Percentiles rank a stretch among this genome's conserved stretches.
These are phyloP conservation scores for Halocaridina rubra DNA, from an alignment of 2,888 invertebrate species.

Conservation along the genomic window DNA sequence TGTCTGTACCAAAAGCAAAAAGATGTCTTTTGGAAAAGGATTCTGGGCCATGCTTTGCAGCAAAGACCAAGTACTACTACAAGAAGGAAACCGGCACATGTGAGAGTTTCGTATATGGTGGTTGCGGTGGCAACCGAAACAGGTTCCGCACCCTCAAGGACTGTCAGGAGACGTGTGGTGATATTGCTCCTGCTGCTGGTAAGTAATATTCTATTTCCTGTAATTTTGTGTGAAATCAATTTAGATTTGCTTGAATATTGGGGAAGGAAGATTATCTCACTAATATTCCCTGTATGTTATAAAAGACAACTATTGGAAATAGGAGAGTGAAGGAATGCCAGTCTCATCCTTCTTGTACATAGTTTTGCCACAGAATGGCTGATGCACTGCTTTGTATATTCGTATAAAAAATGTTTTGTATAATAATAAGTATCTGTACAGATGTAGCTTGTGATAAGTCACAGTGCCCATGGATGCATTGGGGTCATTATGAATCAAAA, in stretches of 20 bases:
- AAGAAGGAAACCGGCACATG: neutral
- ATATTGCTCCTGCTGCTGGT: conserved; percentile 26
- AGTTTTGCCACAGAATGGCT: neutral
- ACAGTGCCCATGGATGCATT: conserved; percentile 35
- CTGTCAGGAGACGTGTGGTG: conserved; percentile 32
- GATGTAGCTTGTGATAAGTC: neutral
- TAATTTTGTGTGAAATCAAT: no score
- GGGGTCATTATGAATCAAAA: conserved; percentile 46
- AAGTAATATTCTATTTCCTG: no score
- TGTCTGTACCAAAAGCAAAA: no score
- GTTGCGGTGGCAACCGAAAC: conserved; percentile 39
- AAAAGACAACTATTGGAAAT: neutral
- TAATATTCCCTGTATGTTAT: neutral
- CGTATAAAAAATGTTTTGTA: no score
- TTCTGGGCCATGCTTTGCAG: neutral
- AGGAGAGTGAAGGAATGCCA: neutral
- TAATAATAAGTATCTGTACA: no score
- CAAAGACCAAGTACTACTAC: conserved; percentile 3
- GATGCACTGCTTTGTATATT: no score
- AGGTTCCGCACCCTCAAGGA: conserved; percentile 24
- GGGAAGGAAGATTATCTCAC: no score
- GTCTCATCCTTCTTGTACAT: neutral
- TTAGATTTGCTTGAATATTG: no score
- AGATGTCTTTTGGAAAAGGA: neutral
- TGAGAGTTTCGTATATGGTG: conserved; percentile 31